Percentiles rank a stretch among this genome's conserved stretches.
phyloP scores from a whole-genome alignment of 2,113 vertebrate species.

The Brachyhypopomus occidentalis region DNA sequence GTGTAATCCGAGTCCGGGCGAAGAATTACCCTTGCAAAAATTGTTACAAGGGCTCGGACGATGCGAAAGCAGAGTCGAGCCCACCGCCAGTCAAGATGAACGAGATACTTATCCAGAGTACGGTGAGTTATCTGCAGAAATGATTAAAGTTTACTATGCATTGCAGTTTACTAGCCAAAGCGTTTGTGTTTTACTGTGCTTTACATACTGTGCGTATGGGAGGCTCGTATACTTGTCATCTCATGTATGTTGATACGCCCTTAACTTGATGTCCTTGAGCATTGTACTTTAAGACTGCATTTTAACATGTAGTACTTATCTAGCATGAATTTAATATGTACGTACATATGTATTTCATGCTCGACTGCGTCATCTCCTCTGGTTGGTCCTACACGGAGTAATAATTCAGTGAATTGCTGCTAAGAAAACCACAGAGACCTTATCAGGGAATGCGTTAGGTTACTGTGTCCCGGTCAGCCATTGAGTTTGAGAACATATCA shows the following conservation, averaged over 20 bases:
- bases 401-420: background rate
- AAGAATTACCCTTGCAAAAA: conserved; percentile 83
- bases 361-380: no score
- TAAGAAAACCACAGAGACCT: background rate
- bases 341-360: no score
- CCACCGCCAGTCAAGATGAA: conserved; percentile 59
- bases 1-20: conserved; percentile 80
- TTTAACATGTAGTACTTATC: no score
- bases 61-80: conserved; percentile 79
- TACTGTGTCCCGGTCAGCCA: background rate
- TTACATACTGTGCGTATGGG: background rate
- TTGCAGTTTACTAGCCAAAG: background rate
- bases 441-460: background rate
- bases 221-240: background rate
- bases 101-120: conserved; percentile 59
- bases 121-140: conserved; percentile 46
- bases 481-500: background rate
- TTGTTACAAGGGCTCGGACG: conserved; percentile 84
- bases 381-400: background rate
- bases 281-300: background rate
- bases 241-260: background rate
- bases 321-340: no score
- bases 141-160: background rate
- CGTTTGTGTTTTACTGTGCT: background rate
- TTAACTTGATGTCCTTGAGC: background rate